Evolutionary conservation across 2,797 vertebrate genomes (phyloP).

Genomic region (Synaphobranchus kaupii): DNA sequence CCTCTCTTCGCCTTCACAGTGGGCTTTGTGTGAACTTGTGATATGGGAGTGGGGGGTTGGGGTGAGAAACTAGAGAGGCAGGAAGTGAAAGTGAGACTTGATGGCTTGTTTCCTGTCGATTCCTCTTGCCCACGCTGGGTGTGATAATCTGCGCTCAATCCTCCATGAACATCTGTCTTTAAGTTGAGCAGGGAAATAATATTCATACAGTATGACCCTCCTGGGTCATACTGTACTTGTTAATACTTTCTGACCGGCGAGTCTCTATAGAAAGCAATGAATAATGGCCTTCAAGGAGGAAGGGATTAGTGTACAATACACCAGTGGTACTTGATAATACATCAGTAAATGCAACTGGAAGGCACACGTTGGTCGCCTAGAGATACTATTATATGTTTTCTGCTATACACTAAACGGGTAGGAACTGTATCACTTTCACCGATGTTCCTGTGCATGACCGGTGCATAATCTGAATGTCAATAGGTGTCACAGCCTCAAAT

Average conservation of each 20-base stretch:
- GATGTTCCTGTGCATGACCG: conserved; percentile 24
- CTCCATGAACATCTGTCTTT: conserved; percentile 76
- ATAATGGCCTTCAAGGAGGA: conserved; percentile 63
- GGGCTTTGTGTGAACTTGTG: conserved; percentile 66
- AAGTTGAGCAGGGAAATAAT: conserved; percentile 72
- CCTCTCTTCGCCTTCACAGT: conserved; percentile 23
- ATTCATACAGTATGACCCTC: no score
- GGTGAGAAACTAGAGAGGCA: conserved; percentile 43
- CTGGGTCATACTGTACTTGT: conserved; percentile 69
- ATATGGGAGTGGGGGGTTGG: conserved; percentile 33
- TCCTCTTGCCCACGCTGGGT: conserved; percentile 72
- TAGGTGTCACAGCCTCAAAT: conserved; percentile 36
- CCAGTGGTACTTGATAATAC: conserved; percentile 59
- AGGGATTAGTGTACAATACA: conserved; percentile 68
- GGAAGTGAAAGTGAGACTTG: conserved; percentile 72
- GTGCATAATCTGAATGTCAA: conserved; percentile 27
- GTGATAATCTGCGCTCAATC: conserved; percentile 74
- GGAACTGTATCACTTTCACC: conserved; percentile 43
- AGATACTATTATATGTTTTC: conserved; percentile 53
- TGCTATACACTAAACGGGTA: conserved; percentile 30
- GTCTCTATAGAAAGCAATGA: conserved; percentile 74
- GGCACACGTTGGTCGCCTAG: conserved; percentile 77
- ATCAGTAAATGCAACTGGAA: conserved; percentile 75
- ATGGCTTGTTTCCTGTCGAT: conserved; percentile 79
- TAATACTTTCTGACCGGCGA: conserved; percentile 75